Evolutionary conservation across 1,140 invertebrate genomes (phyloP), one percentile per base, ranked within the genome.

Genomic region (Drosophila kikkawai): DNA sequence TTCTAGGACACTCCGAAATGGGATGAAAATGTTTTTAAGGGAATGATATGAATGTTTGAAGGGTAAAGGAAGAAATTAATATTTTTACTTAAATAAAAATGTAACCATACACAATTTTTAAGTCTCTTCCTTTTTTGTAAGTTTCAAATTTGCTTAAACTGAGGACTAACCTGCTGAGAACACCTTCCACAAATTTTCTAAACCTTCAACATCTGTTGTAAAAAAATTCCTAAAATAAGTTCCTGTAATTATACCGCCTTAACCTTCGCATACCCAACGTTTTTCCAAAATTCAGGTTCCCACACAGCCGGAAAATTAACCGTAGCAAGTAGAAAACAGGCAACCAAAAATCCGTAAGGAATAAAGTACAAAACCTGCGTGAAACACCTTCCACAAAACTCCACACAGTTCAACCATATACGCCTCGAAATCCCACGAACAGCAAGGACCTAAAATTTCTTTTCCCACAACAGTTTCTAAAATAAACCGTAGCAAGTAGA

Each of bases 401-500:
- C 34, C 51, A 1, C 5, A 9, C 51, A 55, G 4, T 22, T 37
- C 4, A 12, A 9, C 12, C 12, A 19, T 36, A 19, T 13, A 36
- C 17, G 26, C 22, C 22, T 12, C 17, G 15, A 19, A 34, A 51
- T n/a, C 13, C 50, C 50, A 4, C 11, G 4, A 13, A 34, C 29
- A 51, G 48, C 48, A 12, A 36, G n/a, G 15, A 55, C 34, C 34
- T 37, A 8, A 37, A 22, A 55, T 15, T 15, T 7, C 8, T 3
- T 9, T 55, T 55, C 7, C 11, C 11, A 39, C 26, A 9, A 26
- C 11, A 44, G 19, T 44, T 37, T 32, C 32, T 3, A 0, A 66
- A 66, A 69, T 53, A 22, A 34, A 63, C 64, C 58, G 13, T 67
- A n/a, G 64, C 64, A 67, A 67, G 64, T 67, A 32, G 17, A 32